Evolutionary conservation across 2,888 invertebrate genomes (phyloP), one percentile per base, ranked within the genome.

Genomic region (Drosophila atripex): DNA sequence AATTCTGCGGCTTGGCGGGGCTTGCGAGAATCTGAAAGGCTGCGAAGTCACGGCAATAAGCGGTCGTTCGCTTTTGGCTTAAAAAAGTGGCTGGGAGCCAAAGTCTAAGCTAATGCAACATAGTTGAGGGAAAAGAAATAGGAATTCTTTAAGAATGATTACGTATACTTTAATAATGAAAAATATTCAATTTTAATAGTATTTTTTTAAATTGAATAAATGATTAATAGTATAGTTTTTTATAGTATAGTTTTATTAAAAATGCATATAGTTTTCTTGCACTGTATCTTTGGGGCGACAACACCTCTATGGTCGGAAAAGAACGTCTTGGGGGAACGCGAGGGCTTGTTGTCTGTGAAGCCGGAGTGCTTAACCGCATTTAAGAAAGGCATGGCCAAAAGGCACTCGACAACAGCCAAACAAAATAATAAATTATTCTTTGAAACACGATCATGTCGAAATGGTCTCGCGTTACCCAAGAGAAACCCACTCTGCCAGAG

Each of bases 281-380:
- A 41, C 1, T 41, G 39, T 41, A 41, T 41, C 16, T 38, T 6
- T 11, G 12, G 3, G 32, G 32, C 12, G 12, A 38, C 38, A 35
- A 35, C 45, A 35, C 21, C 38, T 38, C 60, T 38, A 58, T 59
- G 59, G 23, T 11, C n/a, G 16, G 46, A 25, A 25, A 35, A 63
- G 64, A 61, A 53, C 64, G 60, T 47, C 60, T 59, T 25, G 16
- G 16, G 1, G 25, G 38, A n/a, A 21, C 23, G 32, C 41, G 35
- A 30, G 50, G 49, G 43, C 43, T 21, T 32, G 60, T 30, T 41
- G 60, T 21, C 14, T 38, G 61, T 39, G 68, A 58, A 68, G 80
- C 63, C 73, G 57, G 69, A 75, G 86, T 86, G 78, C 84, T 83
- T 82, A 82, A 80, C 82, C 82, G 84, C 84, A 83, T 83, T 82